Base-by-base conservation (phyloP, 2,888 invertebrate genomes). In the Zhuqinia jingwanae region DNA sequence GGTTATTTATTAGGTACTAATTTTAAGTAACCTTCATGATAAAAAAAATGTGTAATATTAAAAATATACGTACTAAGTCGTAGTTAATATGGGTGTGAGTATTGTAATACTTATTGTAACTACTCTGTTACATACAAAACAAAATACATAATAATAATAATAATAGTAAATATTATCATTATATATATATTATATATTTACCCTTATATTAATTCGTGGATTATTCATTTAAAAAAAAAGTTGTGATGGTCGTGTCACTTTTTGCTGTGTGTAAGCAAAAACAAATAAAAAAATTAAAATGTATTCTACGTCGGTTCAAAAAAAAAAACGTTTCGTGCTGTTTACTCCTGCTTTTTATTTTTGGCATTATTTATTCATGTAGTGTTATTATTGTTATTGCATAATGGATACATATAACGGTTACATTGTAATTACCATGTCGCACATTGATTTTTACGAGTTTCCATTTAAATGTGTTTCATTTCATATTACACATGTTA, bases 231-330 rank as follows among this genome's bases (percentile, higher is more conserved):
- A 70, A 60, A 50, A 58, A 63, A 70, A 79, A 60, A 47, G 60
- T 81, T 86, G 86, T 86, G 86, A 86, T 81, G 80, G 50, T 80
- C 75, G 60, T 85, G 85, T 85, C 85, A 85, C 85, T 30, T 65
- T n/a, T 11, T 42, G 27, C 50, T 85, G 76, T 75, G 76, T 80
- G 85, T 81, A 81, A 86, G 68, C 77, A 86, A 85, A 76, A 81
- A 81, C 68, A 81, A 76, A 85, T 76, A 80, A 56, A n/a, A n/a
- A n/a, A n/a, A n/a, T n/a, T n/a, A n/a, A n/a, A n/a, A n/a, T 60
- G 56, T 70, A 79, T 53, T 60, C 68, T 70, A 22, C 85, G 85
- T 85, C 63, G 78, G 78, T 47, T 77, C 13, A 60, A 83, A 82
- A 73, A 36, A 68, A 50, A n/a, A n/a, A n/a, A n/a, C n/a, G n/a